Evolutionary conservation across 2,113 vertebrate genomes (phyloP).

Genomic region (Macquaria australasica): DNA sequence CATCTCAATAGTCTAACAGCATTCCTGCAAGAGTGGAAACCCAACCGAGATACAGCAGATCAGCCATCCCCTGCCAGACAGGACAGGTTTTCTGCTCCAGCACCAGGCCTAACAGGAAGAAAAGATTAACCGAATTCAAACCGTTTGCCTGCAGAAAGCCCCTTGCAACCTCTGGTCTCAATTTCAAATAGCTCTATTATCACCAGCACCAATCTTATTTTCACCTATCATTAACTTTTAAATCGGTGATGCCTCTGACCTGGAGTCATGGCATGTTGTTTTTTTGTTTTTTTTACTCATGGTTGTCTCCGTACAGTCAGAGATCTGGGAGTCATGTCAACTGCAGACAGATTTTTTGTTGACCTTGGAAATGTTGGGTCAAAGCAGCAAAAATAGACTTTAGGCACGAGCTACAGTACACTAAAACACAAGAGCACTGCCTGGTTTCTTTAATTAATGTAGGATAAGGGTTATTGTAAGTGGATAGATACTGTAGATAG

Average conservation of each 20-base stretch:
- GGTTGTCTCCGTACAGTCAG: not conserved
- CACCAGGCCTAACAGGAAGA: not conserved
- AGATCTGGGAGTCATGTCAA: not conserved
- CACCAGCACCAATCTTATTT: not conserved
- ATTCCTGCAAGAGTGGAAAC: slow-evolving; percentile 7
- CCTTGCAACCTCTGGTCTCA: not conserved
- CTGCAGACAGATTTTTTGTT: not conserved
- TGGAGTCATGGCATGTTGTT: not conserved
- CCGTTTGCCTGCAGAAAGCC: no score
- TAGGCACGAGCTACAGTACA: not conserved
- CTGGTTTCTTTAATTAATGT: not conserved
- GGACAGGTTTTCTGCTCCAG: not conserved
- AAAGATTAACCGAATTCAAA: not conserved
- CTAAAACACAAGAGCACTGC: not conserved
- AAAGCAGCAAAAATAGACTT: not conserved
- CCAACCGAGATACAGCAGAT: not conserved
- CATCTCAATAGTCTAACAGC: not conserved
- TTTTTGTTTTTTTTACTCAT: not conserved
- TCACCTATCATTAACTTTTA: not conserved
- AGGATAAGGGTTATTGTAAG: no score
- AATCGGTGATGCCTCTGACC: not conserved
- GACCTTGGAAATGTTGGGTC: not conserved
- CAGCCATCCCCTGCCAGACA: not conserved
- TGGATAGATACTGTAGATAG: no score
- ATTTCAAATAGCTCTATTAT: not conserved